These are phyloP conservation scores for Atta colombica DNA, from an alignment of 1,140 invertebrate species.

Conservation along the genomic window DNA sequence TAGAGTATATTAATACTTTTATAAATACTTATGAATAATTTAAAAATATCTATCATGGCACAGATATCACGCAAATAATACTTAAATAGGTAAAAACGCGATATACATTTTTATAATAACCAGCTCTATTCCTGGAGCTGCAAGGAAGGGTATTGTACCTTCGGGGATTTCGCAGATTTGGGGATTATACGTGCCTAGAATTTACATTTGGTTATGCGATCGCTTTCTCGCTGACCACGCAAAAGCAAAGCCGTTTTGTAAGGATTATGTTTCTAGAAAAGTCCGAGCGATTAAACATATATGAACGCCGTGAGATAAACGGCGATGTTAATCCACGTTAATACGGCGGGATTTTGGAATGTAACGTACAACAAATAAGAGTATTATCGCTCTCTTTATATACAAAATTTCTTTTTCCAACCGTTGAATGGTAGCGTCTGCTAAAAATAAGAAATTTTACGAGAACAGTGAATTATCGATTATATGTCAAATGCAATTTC, in stretches of 20 bases:
- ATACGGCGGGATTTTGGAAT: slow-evolving; percentile 50
- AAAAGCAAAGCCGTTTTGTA: slow-evolving; percentile 56
- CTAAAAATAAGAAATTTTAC: slow-evolving; percentile 2
- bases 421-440: slow-evolving; percentile 13
- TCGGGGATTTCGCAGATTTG: slow-evolving; percentile 47
- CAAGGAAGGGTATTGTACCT: slow-evolving; percentile 5
- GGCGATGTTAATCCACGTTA: slow-evolving; percentile 56
- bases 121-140: slow-evolving; percentile 35
- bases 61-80: background rate
- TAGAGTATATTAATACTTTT: background rate
- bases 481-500: slow-evolving; percentile 28
- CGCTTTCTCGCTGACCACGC: slow-evolving; percentile 54
- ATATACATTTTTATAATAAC: slow-evolving; percentile 39
- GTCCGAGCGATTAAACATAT: slow-evolving; percentile 60
- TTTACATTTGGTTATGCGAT: slow-evolving; percentile 60
- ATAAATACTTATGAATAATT: background rate
- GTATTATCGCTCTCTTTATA: slow-evolving; percentile 33
- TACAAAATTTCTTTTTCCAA: slow-evolving; percentile 12
- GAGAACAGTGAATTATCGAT: slow-evolving; percentile 30
- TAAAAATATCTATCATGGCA: background rate
- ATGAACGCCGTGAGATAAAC: slow-evolving; percentile 53
- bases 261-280: slow-evolving; percentile 58
- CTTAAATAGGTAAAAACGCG: slow-evolving; percentile 3
- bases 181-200: slow-evolving; percentile 62
- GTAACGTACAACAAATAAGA: slow-evolving; percentile 54